Evolutionary conservation across 37 sponge, comb jelly and placozoan genomes (phyloP).

Genomic region (Cliona cf. orientalis): DNA sequence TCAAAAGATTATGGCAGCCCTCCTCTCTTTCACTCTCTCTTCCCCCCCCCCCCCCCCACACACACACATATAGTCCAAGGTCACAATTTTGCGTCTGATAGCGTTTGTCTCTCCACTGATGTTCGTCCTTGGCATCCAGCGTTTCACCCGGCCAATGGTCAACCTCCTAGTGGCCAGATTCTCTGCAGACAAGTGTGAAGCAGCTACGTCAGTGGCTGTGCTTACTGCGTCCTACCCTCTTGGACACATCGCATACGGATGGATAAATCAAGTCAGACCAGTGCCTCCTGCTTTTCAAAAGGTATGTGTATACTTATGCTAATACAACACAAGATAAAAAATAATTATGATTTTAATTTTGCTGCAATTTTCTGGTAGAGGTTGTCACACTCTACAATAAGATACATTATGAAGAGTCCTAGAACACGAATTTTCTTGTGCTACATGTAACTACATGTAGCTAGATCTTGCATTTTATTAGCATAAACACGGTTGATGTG

Average conservation of each 20-base stretch:
- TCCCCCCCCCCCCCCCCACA: no score
- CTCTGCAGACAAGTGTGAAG: conserved; percentile 12
- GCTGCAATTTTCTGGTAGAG: no score
- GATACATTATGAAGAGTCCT: no score
- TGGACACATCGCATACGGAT: conserved; percentile 64
- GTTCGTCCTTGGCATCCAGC: conserved; percentile 46
- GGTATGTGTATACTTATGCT: not conserved
- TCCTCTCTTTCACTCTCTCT: no score
- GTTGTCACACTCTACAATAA: no score
- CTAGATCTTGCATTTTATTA: not conserved
- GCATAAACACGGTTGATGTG: no score
- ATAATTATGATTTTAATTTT: no score
- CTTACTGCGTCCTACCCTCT: conserved; percentile 64
- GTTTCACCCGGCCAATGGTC: conserved; percentile 56
- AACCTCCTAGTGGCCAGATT: conserved; percentile 58
- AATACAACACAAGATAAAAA: no score
- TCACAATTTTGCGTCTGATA: conserved; percentile 28
- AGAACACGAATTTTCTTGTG: no score
- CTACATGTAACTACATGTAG: not conserved
- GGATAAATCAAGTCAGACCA: conserved; percentile 64
- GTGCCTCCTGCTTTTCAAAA: conserved; percentile 60
- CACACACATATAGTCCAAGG: no score
- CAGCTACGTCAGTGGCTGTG: conserved; percentile 59
- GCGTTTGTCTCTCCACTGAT: conserved; percentile 56
- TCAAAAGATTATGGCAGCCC: not conserved